These are phyloP conservation scores for Antennarius striatus DNA, from an alignment of 2,113 vertebrate species.

Conservation along the genomic window DNA sequence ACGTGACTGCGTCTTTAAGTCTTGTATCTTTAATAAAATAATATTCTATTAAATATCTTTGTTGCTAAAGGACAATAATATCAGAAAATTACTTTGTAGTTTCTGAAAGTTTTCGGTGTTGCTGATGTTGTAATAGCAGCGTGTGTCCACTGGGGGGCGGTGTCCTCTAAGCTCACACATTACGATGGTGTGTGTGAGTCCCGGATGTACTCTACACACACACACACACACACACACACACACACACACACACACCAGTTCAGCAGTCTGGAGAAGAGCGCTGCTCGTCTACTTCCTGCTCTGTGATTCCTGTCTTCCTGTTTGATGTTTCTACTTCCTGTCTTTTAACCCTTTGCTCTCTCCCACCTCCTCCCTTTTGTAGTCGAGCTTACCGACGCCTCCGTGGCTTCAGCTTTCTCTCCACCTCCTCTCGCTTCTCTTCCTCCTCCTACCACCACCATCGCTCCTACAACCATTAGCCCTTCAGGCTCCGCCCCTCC, in stretches of 20 bases:
- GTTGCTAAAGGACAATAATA: too few relatives aligned
- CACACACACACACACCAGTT: too few relatives aligned
- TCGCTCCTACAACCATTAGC: slow-evolving; percentile 67
- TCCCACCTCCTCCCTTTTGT: slow-evolving; percentile 70
- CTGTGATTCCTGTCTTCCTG: not conserved
- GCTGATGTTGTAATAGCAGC: slow-evolving; percentile 11
- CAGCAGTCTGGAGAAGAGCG: not conserved
- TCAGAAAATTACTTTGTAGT: too few relatives aligned
- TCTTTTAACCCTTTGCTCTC: slow-evolving; percentile 76
- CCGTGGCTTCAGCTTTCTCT: slow-evolving; percentile 71
- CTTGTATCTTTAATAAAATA: too few relatives aligned
- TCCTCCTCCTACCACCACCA: slow-evolving; percentile 53
- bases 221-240: too few relatives aligned
- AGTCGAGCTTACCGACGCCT: slow-evolving; percentile 76
- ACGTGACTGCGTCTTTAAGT: too few relatives aligned
- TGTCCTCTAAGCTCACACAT: not conserved
- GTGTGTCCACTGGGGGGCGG: slow-evolving; percentile 50
- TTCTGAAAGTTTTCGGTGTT: too few relatives aligned
- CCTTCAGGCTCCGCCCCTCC: slow-evolving; percentile 53
- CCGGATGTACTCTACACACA: too few relatives aligned
- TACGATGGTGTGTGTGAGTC: too few relatives aligned
- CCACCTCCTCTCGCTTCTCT: slow-evolving; percentile 68
- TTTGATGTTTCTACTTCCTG: slow-evolving; percentile 33
- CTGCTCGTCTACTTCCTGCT: not conserved
- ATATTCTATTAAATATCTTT: too few relatives aligned